These are phyloP conservation scores for Eulithis testata DNA, from an alignment of 2,888 invertebrate species.

Conservation along the genomic window DNA sequence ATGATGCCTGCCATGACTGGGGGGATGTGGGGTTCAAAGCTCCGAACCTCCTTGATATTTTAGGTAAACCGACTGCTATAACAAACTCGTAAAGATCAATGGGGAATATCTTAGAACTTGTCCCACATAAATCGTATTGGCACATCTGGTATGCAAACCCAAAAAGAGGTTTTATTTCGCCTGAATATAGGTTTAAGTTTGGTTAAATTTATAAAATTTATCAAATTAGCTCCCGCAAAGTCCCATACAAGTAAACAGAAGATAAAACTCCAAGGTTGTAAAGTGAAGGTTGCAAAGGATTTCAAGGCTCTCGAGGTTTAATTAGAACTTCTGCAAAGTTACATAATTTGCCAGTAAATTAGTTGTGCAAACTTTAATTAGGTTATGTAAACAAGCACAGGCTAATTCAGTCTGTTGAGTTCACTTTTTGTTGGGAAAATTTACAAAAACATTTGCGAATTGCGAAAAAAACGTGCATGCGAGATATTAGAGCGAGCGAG, in stretches of 20 bases:
- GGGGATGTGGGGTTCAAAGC: too few relatives aligned
- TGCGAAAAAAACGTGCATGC: neutral
- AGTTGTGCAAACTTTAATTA: slow-evolving; percentile 69
- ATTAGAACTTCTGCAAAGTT: slow-evolving; percentile 65
- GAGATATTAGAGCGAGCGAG: too few relatives aligned
- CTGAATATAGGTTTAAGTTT: too few relatives aligned
- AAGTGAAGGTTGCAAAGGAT: slow-evolving; percentile 14
- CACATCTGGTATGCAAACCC: too few relatives aligned
- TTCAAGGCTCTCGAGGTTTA: slow-evolving; percentile 56
- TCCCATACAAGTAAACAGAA: neutral
- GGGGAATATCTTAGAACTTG: too few relatives aligned
- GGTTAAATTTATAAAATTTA: too few relatives aligned
- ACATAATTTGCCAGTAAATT: slow-evolving; percentile 71
- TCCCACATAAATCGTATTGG: too few relatives aligned
- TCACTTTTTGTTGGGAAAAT: slow-evolving; percentile 1
- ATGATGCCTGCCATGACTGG: too few relatives aligned
- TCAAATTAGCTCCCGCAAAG: neutral
- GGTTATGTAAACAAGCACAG: slow-evolving; percentile 60
- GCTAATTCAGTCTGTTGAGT: slow-evolving; percentile 44
- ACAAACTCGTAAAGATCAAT: too few relatives aligned
- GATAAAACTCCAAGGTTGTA: slow-evolving; percentile 34
- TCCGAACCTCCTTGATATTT: too few relatives aligned
- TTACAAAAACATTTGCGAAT: slow-evolving; percentile 2
- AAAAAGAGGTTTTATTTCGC: too few relatives aligned
- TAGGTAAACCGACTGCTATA: too few relatives aligned